Percentiles rank a stretch among this genome's conserved stretches.
phyloP scores from a whole-genome alignment of 2,797 vertebrate species.

The Thamnophis elegans region DNA sequence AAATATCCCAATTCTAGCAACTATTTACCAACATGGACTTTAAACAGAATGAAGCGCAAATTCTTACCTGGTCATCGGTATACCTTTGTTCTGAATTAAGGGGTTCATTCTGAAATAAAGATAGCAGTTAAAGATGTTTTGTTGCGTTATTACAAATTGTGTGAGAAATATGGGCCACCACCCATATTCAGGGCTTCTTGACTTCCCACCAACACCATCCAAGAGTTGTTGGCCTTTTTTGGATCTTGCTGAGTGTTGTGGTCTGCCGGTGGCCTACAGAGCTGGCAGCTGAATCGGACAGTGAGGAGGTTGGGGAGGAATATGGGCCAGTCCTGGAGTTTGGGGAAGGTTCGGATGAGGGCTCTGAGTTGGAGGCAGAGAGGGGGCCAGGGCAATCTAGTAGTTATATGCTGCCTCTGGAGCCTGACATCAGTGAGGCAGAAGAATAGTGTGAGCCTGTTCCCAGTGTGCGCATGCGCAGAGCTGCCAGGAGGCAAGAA shows the following conservation, averaged over 20 bases:
- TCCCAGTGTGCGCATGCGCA: too few relatives aligned
- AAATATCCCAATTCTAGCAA: neutral
- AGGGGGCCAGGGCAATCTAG: too few relatives aligned
- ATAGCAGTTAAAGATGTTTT: neutral
- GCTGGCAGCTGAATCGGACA: too few relatives aligned
- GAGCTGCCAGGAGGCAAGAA: too few relatives aligned
- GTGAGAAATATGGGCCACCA: neutral
- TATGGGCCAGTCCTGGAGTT: too few relatives aligned
- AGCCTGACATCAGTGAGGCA: too few relatives aligned
- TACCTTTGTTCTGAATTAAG: conserved; percentile 40
- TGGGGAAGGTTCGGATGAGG: too few relatives aligned
- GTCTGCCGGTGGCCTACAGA: too few relatives aligned
- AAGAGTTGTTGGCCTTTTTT: neutral
- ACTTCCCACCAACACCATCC: neutral
- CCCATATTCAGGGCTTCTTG: neutral
- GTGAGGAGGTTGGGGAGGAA: too few relatives aligned
- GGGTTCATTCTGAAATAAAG: conserved; percentile 60
- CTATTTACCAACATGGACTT: neutral
- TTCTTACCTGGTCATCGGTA: conserved; percentile 56
- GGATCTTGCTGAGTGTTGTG: neutral
- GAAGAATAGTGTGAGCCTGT: too few relatives aligned
- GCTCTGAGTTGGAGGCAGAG: too few relatives aligned
- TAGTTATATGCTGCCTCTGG: too few relatives aligned
- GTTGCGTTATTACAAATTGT: conserved; percentile 11
- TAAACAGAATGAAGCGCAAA: conserved; percentile 5